These are phyloP conservation scores for Suncus etruscus DNA, from an alignment of 2,113 vertebrate species.

Conservation along the genomic window DNA sequence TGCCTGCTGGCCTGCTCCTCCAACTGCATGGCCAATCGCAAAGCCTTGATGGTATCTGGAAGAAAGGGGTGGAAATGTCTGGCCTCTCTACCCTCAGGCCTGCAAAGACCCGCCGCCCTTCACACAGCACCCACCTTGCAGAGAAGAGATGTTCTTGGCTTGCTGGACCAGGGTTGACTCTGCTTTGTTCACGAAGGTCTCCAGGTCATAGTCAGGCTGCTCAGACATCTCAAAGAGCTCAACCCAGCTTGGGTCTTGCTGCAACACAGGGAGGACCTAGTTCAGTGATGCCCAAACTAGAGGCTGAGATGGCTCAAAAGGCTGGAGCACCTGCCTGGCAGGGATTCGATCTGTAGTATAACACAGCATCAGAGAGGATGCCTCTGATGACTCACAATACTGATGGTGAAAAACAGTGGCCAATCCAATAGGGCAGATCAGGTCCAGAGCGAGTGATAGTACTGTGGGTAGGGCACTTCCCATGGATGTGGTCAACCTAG, in stretches of 20 bases:
- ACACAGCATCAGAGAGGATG: no score
- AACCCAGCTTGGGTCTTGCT: conserved; percentile 84
- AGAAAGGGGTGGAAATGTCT: neutral
- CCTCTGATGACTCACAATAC: no score
- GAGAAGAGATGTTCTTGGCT: conserved; percentile 76
- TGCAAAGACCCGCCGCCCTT: no score
- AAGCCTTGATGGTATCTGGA: conserved; percentile 85
- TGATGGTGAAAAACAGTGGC: no score
- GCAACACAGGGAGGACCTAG: conserved; percentile 49
- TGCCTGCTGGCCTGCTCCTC: conserved; percentile 90
- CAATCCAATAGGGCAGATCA: no score
- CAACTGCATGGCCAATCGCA: conserved; percentile 86
- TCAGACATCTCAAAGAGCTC: conserved; percentile 85
- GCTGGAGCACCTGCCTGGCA: no score
- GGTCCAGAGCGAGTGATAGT: no score
- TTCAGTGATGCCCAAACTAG: conserved; percentile 45
- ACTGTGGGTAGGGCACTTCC: no score
- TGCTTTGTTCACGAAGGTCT: conserved; percentile 86
- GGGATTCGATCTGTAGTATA: no score
- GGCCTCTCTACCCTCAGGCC: no score
- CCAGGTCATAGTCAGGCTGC: conserved; percentile 88
- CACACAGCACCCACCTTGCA: conserved; percentile 81
- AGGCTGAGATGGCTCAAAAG: no score
- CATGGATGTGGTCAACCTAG: no score
- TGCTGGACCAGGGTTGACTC: conserved; percentile 81